Evolutionary conservation across 2,113 vertebrate genomes (phyloP).

Genomic region (Callospermophilus lateralis): DNA sequence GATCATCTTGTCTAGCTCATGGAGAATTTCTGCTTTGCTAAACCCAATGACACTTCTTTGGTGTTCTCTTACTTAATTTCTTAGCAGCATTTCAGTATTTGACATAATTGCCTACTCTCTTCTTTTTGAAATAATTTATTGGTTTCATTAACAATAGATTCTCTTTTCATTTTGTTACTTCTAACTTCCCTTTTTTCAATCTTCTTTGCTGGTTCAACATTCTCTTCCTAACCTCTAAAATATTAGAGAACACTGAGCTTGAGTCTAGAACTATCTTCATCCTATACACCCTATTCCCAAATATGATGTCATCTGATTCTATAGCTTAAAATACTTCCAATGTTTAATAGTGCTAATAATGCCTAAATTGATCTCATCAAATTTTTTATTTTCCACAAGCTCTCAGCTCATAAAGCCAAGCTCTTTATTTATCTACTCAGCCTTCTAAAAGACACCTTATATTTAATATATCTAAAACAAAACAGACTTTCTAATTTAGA

Average conservation of each 20-base stretch:
- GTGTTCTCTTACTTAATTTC: not conserved
- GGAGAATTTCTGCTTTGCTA: not conserved
- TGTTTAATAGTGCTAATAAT: not conserved
- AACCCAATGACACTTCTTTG: not conserved
- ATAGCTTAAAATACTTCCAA: not conserved
- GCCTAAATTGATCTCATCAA: not conserved
- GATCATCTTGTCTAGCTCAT: not conserved
- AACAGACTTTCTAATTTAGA: not conserved
- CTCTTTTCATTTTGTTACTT: not conserved
- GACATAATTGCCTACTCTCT: not conserved
- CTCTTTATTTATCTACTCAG: not conserved
- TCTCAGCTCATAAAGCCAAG: not conserved
- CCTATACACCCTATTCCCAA: not conserved
- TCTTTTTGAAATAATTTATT: not conserved
- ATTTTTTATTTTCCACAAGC: not conserved
- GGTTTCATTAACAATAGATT: not conserved
- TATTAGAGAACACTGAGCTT: not conserved
- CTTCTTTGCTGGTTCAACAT: not conserved
- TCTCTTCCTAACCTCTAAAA: not conserved
- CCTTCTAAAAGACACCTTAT: not conserved
- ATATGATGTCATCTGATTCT: not conserved
- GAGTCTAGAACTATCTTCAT: not conserved
- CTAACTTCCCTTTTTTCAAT: not conserved
- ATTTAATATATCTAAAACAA: not conserved
- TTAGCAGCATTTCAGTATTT: not conserved